Conservation (phyloP, 1,140 invertebrate genomes). For the Ephestia elutella region DNA sequence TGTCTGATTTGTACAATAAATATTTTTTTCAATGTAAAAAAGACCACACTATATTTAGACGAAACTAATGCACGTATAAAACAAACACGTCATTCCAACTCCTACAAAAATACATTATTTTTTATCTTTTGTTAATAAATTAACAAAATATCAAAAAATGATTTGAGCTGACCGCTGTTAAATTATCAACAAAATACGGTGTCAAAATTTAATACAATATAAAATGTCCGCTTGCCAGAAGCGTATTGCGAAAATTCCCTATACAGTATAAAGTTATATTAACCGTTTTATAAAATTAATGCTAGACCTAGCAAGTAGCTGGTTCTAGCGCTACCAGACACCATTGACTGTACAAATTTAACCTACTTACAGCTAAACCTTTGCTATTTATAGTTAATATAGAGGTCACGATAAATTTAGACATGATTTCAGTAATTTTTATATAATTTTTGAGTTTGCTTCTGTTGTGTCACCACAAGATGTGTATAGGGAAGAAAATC, state of each 20-base stretch:
- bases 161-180: not conserved
- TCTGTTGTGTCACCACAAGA: too few relatives aligned
- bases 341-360: not conserved
- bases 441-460: too few relatives aligned
- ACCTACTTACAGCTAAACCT: conserved; percentile 1
- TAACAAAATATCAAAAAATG: conserved; percentile 20
- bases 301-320: not conserved
- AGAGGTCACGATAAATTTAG: conserved; percentile 5
- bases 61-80: not conserved
- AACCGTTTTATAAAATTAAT: conserved; percentile 1
- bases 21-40: not conserved
- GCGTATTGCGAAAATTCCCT: conserved; percentile 24
- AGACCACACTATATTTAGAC: not conserved
- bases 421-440: not conserved
- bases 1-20: not conserved
- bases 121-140: not conserved
- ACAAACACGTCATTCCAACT: not conserved
- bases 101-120: not conserved
- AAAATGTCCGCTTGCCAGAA: conserved; percentile 31
- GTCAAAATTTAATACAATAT: not conserved
- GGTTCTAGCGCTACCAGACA: not conserved
- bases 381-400: conserved; percentile 5
- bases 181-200: not conserved
- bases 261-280: conserved; percentile 1
- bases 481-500: too few relatives aligned